Base-by-base conservation (phyloP, 2,888 invertebrate species). In the Empis livida region DNA sequence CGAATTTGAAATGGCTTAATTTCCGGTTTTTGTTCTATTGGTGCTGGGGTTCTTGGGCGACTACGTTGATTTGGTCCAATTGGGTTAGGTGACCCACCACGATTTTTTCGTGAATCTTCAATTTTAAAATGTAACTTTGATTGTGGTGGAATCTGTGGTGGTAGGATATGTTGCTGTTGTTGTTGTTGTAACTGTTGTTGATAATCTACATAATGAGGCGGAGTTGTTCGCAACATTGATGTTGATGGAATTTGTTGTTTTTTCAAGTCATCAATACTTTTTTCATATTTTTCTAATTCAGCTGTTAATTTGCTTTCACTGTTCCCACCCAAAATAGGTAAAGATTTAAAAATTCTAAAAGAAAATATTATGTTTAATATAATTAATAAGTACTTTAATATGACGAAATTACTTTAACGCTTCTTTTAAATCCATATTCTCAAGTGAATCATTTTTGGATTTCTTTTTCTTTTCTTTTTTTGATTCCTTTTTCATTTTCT, bases 401-500 rank as follows among this genome's bases (percentile, higher is more conserved):
- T 27, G 8, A 8, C 38, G n/a, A 39, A 38, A 27, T 42, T 73
- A 83, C 75, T 82, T 80, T 54, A 79, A 74, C 13, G 80, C 81
- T 59, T 82, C 81, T 48, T 80, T 71, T 43, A 82, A 70, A 61
- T 82, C 79, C 62, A 79, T 78, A 54, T 75, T 74, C 4, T 74
- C 73, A 27, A 80, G 75, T 48, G 82, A 71, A 54, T 74, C 78
- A 58, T 82, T 78, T 71, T 56, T 77, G 76, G 66, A 82, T 81
- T 62, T 82, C 78, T 61, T 83, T 80, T 46, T 80, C 80, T 64
- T 71, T 56, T 65, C 73, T 71, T 62, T 76, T 72, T 44, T 56
- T 49, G 64, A 73, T 73, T 57, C 56, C 43, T 63, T 65, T 54
- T 65, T 65, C n/a, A 61, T 62, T 55, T 73, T 73, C 61, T 74